phyloP scores from a whole-genome alignment of 2,113 vertebrate species.

The Aepyceros melampus region DNA sequence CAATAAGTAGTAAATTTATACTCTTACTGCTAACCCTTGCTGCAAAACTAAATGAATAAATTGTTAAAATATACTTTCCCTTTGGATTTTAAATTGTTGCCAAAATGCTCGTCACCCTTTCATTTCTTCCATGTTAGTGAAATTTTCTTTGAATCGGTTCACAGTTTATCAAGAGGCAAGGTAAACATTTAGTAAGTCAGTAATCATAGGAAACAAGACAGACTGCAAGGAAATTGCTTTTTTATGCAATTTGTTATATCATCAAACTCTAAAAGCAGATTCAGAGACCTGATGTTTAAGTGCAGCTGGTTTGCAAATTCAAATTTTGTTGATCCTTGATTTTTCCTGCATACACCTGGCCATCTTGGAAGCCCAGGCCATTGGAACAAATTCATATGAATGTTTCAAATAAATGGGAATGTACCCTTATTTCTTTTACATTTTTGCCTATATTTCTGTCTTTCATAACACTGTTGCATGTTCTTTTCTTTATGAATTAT shows the following conservation, averaged over 20 bases:
- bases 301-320: neutral
- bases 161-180: neutral
- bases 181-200: neutral
- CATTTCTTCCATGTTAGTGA: constrained; percentile 34
- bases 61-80: constrained; percentile 16
- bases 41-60: neutral
- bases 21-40: neutral
- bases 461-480: constrained; percentile 33
- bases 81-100: constrained; percentile 45
- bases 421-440: constrained; percentile 37
- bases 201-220: neutral
- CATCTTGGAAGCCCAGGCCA: constrained; percentile 3
- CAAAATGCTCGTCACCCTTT: neutral
- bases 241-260: neutral
- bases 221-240: neutral
- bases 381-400: constrained; percentile 33
- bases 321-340: neutral
- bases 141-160: neutral
- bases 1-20: neutral
- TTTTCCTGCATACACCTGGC: neutral
- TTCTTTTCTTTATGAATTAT: constrained; percentile 24
- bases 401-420: constrained; percentile 45
- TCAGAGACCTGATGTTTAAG: neutral
- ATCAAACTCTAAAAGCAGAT: neutral
- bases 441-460: constrained; percentile 24